Evolutionary conservation across 2,113 vertebrate species (phyloP).

Genomic region (human (Homo sapiens)): GRCh38 chr13:100683501-100684000

Average conservation of each 20-base stretch:
- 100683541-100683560: background rate
- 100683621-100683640: background rate
- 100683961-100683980: background rate
- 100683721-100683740: background rate
- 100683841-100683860: background rate
- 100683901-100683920: background rate
- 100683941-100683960: slow-evolving; percentile 25
- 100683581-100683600: background rate
- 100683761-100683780: background rate
- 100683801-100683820: background rate
- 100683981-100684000: background rate
- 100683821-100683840: background rate
- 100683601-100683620: background rate
- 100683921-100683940: background rate
- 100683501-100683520: background rate
- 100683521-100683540: background rate
- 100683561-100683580: background rate
- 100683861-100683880: background rate
- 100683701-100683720: background rate
- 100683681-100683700: background rate
- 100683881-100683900: background rate
- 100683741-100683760: background rate
- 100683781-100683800: background rate
- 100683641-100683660: background rate
- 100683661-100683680: background rate